Conservation (phyloP, 1,140 invertebrate genomes). For the Oryzaephilus surinamensis region DNA sequence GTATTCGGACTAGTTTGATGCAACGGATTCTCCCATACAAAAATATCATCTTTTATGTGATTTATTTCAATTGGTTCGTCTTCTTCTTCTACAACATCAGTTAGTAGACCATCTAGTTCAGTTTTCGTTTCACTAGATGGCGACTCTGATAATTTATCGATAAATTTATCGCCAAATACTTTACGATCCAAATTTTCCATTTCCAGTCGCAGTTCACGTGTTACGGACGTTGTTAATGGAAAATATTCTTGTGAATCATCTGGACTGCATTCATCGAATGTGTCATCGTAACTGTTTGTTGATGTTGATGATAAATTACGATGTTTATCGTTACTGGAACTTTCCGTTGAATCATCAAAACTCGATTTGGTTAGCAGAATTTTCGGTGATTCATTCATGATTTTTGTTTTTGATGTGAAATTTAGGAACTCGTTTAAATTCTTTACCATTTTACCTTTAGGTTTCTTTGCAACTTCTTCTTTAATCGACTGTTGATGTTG, state of each 20-base stretch:
- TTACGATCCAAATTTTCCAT: slow-evolving; percentile 71
- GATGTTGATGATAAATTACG: slow-evolving; percentile 27
- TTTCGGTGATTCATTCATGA: slow-evolving; percentile 33
- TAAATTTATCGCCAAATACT: slow-evolving; percentile 47
- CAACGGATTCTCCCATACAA: slow-evolving; percentile 66
- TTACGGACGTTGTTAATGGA: slow-evolving; percentile 77
- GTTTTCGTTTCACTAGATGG: slow-evolving; percentile 14
- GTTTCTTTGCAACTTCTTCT: slow-evolving; percentile 27
- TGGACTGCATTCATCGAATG: slow-evolving; percentile 53
- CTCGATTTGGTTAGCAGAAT: slow-evolving; percentile 39
- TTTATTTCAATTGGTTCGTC: slow-evolving; percentile 8
- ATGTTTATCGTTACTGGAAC: slow-evolving; percentile 26
- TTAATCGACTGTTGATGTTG: slow-evolving; percentile 20
- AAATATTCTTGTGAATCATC: slow-evolving; percentile 73
- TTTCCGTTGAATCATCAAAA: slow-evolving; percentile 39
- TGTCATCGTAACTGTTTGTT: slow-evolving; percentile 24
- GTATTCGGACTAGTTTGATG: slow-evolving; percentile 43
- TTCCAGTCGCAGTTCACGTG: slow-evolving; percentile 66
- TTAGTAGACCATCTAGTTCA: slow-evolving; percentile 10
- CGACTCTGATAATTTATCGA: slow-evolving; percentile 29
- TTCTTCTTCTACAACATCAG: slow-evolving; percentile 1
- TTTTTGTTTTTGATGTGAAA: slow-evolving; percentile 47
- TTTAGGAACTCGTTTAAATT: slow-evolving; percentile 77
- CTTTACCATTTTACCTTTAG: slow-evolving; percentile 55
- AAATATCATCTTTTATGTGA: slow-evolving; percentile 49